phyloP scores from a whole-genome alignment of 2,797 vertebrate species.

The Nasua narica region DNA sequence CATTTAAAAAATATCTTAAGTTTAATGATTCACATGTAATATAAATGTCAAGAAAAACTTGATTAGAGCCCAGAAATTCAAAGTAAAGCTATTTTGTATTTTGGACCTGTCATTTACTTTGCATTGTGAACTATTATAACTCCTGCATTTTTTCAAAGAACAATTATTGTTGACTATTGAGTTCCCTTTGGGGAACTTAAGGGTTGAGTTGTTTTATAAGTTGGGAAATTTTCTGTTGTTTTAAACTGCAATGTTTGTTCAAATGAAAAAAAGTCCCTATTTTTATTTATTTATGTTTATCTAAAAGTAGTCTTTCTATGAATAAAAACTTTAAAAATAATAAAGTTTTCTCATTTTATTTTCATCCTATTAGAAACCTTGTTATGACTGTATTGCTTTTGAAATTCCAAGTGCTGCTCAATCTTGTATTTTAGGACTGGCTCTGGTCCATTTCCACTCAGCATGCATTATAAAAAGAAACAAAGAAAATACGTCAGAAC shows the following conservation, averaged over 20 bases:
- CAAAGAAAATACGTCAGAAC: neutral
- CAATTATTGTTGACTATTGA: neutral
- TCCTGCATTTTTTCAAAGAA: neutral
- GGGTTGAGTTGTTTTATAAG: neutral
- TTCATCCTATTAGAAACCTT: neutral
- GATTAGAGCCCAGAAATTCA: conserved; percentile 27
- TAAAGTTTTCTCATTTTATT: neutral
- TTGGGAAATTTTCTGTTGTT: neutral
- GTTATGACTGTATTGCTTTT: neutral
- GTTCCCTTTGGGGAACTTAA: neutral
- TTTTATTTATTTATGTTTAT: conserved; percentile 4
- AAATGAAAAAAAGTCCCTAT: neutral
- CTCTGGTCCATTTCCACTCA: neutral
- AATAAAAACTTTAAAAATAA: neutral
- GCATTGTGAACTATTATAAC: neutral
- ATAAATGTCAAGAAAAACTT: conserved; percentile 39
- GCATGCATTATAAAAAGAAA: conserved; percentile 21
- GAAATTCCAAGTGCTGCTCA: neutral
- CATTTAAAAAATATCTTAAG: conserved; percentile 41
- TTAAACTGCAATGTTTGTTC: neutral
- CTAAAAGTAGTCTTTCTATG: neutral
- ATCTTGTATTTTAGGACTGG: neutral
- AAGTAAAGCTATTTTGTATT: conserved; percentile 42
- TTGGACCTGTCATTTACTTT: neutral
- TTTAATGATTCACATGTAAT: conserved; percentile 35